Base-by-base conservation (phyloP, 2,888 invertebrate genomes). In the Alcis repandata region DNA sequence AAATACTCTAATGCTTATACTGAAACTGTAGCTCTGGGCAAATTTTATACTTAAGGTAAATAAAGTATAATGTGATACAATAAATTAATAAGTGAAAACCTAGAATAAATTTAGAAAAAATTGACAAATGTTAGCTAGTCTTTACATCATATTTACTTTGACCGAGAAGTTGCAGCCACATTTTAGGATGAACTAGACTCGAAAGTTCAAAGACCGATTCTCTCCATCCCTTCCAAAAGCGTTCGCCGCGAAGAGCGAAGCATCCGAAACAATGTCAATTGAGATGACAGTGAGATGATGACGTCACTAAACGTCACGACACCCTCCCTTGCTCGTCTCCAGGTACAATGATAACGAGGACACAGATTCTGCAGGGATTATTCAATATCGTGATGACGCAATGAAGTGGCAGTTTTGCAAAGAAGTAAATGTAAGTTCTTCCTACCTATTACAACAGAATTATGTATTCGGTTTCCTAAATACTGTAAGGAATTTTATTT, bases 281-380 rank as follows among this genome's bases (percentile, higher is more conserved):
- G 79, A 80, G 77, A 74, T 79, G 77, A 78, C 79, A 76, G 80
- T 74, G 76, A 81, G 80, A 87, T 83, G 89, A 89, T 87, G 89
- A 89, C 87, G 85, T 88, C 85, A 85, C 82, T 79, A 84, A 82
- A 84, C 82, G 84, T 85, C 83, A 82, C 75, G 72, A 65, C 67
- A 65, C 68, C 58, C 62, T 52, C 59, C 63, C 63, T 58, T 68
- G 40, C 62, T 61, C 46, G 60, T 66, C 65, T 63, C 64, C 66
- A 73, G 69, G 67, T 77, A 86, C 83, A 82, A 84, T 80, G 82
- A 83, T 84, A 84, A 86, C 84, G 82, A 86, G 82, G 43, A 57
- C 38, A 57, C 38, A 83, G 86, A 88, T 88, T 88, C 85, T 82
- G 79, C 72, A 75, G 79, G 71, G 83, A 83, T 84, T 84, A 82